Conservation (phyloP, 2,888 invertebrate genomes). For the Lacanobia wlatinum region DNA sequence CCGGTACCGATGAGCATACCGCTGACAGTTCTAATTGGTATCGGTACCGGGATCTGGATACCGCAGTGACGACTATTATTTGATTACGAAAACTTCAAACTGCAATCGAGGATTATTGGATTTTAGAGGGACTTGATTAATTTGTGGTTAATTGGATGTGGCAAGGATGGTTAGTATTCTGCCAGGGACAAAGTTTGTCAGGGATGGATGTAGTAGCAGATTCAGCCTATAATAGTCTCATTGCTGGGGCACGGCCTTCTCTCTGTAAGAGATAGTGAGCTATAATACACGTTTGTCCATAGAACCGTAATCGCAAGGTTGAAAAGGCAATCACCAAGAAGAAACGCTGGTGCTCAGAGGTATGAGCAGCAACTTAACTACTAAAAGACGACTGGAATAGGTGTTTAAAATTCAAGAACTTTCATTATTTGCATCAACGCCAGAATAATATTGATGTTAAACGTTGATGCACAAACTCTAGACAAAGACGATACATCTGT, state of each 20-base stretch:
- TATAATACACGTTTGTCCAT: too few species aligned
- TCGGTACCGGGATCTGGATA: conserved; percentile 9
- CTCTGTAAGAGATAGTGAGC: too few species aligned
- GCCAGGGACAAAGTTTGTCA: not conserved
- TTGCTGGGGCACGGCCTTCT: too few species aligned
- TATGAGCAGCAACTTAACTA: too few species aligned
- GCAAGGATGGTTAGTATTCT: not conserved
- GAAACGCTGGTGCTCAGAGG: too few species aligned
- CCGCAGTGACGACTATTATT: conserved; percentile 16
- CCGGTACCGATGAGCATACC: not conserved
- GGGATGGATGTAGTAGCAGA: too few species aligned
- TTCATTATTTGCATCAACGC: too few species aligned
- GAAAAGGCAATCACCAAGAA: too few species aligned
- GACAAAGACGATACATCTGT: not conserved
- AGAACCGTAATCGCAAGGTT: too few species aligned
- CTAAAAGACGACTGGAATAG: too few species aligned
- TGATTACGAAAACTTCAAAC: conserved; percentile 5
- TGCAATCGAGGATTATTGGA: conserved; percentile 23
- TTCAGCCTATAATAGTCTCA: not conserved
- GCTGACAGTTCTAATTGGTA: conserved; percentile 37
- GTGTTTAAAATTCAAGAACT: too few species aligned
- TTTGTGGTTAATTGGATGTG: not conserved
- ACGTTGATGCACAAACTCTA: not conserved
- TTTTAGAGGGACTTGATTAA: conserved; percentile 1
- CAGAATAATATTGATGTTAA: too few species aligned